Evolutionary conservation across 2,113 vertebrate species (phyloP).

Genomic region (Terrapene triunguis): DNA sequence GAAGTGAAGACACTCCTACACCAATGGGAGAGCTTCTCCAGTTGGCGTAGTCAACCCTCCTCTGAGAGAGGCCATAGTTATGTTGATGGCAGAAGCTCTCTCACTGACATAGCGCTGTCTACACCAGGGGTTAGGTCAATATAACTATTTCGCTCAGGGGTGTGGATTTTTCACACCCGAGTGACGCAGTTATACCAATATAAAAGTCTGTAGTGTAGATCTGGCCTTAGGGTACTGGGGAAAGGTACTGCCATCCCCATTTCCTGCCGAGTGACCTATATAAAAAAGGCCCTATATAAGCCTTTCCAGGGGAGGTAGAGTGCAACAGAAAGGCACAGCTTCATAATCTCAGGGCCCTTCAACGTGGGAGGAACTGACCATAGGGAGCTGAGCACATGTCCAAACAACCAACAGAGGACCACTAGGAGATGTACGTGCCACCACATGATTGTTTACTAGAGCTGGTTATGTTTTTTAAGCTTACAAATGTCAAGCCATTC

Average conservation of each 20-base stretch:
- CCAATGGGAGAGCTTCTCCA: neutral
- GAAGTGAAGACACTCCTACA: neutral
- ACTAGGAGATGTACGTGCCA: neutral
- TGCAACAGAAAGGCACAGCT: neutral
- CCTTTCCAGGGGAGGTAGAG: neutral
- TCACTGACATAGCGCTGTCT: neutral
- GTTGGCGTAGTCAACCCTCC: neutral
- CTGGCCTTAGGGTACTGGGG: neutral
- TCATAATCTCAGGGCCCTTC: neutral
- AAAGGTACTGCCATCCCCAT: neutral
- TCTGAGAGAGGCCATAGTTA: no score
- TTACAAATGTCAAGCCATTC: neutral
- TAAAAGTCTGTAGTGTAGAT: neutral
- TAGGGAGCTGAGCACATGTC: neutral
- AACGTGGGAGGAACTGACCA: fast-evolving
- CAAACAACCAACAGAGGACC: fast-evolving
- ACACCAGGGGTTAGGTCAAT: neutral
- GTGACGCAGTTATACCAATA: no score
- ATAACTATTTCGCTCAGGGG: neutral
- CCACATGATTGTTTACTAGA: fast-evolving
- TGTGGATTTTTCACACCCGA: neutral
- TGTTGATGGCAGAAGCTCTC: no score
- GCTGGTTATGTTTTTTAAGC: neutral
- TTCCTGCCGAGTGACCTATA: fast-evolving
- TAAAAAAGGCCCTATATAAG: neutral